Evolutionary conservation across 2,797 vertebrate genomes (phyloP).

Genomic region (Mus minutoides): DNA sequence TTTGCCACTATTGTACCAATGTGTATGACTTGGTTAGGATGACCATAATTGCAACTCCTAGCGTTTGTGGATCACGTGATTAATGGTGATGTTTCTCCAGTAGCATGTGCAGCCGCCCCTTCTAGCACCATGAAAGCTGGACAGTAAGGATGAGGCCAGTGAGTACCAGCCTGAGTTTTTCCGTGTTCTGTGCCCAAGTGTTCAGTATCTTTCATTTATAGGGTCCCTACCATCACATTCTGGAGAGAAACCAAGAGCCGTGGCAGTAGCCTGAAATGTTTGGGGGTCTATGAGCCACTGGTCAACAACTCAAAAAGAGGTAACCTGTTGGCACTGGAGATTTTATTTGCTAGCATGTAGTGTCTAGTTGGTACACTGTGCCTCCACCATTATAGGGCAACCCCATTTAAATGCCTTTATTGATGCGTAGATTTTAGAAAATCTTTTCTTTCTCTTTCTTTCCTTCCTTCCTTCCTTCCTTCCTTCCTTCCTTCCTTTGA

Average conservation of each 20-base stretch:
- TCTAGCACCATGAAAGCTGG: background rate
- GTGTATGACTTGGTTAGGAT: background rate
- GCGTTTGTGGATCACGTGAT: background rate
- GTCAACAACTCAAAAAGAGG: background rate
- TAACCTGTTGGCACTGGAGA: background rate
- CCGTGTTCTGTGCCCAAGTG: background rate
- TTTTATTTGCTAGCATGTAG: background rate
- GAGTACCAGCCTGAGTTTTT: background rate
- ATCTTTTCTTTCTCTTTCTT: background rate
- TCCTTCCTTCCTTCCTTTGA: too few species aligned
- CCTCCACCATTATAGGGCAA: background rate
- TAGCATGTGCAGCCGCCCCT: too few species aligned
- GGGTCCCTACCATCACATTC: background rate
- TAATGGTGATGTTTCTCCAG: background rate
- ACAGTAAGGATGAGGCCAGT: background rate
- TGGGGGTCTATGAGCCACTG: too few species aligned
- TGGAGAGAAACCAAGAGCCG: background rate
- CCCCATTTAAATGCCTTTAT: background rate
- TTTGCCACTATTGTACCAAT: background rate
- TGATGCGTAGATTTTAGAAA: background rate
- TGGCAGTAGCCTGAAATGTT: background rate
- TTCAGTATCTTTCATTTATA: background rate
- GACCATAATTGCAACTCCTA: background rate
- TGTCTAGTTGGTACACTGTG: background rate
- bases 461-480: background rate